A percentile compares a stretch with the other conserved stretches of the same genome.
Conservation (phyloP, 1,140 invertebrate species). For the Ceratoteleas bidentatus region DNA sequence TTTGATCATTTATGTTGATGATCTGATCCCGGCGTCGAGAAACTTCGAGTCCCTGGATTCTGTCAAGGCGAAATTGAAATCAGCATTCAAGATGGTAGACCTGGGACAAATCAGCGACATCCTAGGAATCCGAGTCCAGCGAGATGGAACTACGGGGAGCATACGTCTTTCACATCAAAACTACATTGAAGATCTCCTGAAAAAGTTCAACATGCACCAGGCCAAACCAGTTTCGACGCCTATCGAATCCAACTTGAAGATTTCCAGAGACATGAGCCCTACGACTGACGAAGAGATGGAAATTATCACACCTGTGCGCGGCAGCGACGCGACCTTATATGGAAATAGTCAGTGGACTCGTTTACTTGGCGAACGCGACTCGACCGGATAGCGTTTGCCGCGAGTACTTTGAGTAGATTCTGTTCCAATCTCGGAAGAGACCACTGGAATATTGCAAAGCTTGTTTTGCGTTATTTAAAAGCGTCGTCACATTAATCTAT, state of each 20-base stretch:
- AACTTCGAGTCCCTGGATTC: slow-evolving; percentile 3
- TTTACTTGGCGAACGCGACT: too few species aligned
- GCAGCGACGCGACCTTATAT: slow-evolving; percentile 68
- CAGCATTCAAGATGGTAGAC: slow-evolving; percentile 30
- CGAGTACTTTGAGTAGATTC: slow-evolving; percentile 36
- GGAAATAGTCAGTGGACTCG: slow-evolving; percentile 70
- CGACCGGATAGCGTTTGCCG: not conserved
- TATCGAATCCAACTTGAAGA: slow-evolving; percentile 28
- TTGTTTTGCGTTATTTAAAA: slow-evolving; percentile 70
- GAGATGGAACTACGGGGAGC: not conserved
- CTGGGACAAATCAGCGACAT: slow-evolving; percentile 27
- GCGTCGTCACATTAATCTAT: slow-evolving; percentile 44
- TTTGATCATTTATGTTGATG: slow-evolving; percentile 33
- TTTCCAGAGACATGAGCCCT: slow-evolving; percentile 29
- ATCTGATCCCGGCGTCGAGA: slow-evolving; percentile 26
- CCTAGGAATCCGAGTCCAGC: slow-evolving; percentile 29
- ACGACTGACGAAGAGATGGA: slow-evolving; percentile 23
- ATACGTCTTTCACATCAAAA: slow-evolving; percentile 28
- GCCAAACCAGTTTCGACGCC: slow-evolving; percentile 21
- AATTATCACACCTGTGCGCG: too few species aligned
- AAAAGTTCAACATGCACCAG: slow-evolving; percentile 32
- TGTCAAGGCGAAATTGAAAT: slow-evolving; percentile 20
- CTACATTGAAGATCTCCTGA: slow-evolving; percentile 15
- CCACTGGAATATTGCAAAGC: slow-evolving; percentile 63
- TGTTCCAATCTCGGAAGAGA: slow-evolving; percentile 46